These are phyloP conservation scores for Xiphorhynchus erythropygius DNA, from an alignment of 2,797 vertebrate species.

Conservation along the genomic window DNA sequence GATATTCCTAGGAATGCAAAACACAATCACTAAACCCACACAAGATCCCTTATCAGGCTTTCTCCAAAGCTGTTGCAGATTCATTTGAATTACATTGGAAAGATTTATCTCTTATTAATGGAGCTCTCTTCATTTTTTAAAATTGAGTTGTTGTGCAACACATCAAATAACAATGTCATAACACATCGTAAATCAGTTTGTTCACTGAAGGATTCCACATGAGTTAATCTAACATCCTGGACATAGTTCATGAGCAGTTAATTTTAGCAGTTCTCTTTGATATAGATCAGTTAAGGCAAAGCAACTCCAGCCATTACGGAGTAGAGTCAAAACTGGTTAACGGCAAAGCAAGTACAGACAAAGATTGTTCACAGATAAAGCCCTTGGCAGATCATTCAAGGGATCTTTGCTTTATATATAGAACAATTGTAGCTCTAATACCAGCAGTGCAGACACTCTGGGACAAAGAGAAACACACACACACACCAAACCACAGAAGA, in stretches of 20 bases:
- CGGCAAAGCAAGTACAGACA: constrained; percentile 58
- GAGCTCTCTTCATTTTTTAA: constrained; percentile 47
- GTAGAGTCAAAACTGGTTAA: constrained; percentile 62
- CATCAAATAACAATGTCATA: constrained; percentile 65
- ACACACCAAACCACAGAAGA: constrained; percentile 44
- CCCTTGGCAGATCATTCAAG: constrained; percentile 50
- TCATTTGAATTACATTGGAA: constrained; percentile 63
- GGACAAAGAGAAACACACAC: constrained; percentile 41
- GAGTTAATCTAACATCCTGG: constrained; percentile 67
- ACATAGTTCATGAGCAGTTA: constrained; percentile 57
- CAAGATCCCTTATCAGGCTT: constrained; percentile 41
- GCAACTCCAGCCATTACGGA: constrained; percentile 40
- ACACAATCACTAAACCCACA: constrained; percentile 41
- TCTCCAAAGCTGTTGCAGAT: constrained; percentile 35
- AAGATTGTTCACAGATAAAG: constrained; percentile 58
- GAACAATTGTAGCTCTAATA: constrained; percentile 57
- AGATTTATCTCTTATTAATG: constrained; percentile 67
- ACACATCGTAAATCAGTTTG: constrained; percentile 64
- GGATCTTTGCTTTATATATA: constrained; percentile 57
- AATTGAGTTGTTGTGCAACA: constrained; percentile 66
- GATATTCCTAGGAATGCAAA: constrained; percentile 53
- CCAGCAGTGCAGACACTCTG: constrained; percentile 1
- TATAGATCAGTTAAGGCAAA: constrained; percentile 49
- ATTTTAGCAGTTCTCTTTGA: constrained; percentile 69
- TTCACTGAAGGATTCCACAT: constrained; percentile 52